phyloP scores from a whole-genome alignment of 2,113 vertebrate genomes.

The Proteles cristata region DNA sequence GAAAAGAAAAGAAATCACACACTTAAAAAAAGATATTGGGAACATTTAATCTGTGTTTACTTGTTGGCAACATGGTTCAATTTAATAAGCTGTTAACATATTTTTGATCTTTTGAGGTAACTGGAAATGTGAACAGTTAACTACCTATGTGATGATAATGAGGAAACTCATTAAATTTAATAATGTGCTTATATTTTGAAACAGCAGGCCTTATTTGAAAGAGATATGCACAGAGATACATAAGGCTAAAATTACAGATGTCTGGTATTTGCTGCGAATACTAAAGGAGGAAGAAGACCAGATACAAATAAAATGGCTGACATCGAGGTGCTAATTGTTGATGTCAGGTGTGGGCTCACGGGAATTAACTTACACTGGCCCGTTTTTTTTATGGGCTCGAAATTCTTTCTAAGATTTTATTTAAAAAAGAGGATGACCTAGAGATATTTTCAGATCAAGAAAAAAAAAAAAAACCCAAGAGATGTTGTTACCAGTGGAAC shows the following conservation, averaged over 20 bases:
- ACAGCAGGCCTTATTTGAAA: background rate
- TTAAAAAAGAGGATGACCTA: background rate
- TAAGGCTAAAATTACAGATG: background rate
- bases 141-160: background rate
- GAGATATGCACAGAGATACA: background rate
- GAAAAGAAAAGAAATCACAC: too few relatives aligned
- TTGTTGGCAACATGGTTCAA: background rate
- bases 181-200: conserved; percentile 22
- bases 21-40: background rate
- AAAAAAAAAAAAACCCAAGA: background rate
- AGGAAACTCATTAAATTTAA: background rate
- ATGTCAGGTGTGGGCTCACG: background rate
- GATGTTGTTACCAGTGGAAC: background rate
- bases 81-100: background rate
- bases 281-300: background rate
- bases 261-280: background rate
- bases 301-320: background rate
- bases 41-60: background rate
- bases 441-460: background rate
- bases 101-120: conserved; percentile 36
- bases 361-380: background rate
- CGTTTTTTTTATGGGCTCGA: conserved; percentile 13
- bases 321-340: background rate
- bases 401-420: background rate
- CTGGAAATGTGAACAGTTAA: conserved; percentile 4